These are phyloP conservation scores for Papilio polyxenes DNA, from an alignment of 1,140 invertebrate genomes.

Conservation along the genomic window DNA sequence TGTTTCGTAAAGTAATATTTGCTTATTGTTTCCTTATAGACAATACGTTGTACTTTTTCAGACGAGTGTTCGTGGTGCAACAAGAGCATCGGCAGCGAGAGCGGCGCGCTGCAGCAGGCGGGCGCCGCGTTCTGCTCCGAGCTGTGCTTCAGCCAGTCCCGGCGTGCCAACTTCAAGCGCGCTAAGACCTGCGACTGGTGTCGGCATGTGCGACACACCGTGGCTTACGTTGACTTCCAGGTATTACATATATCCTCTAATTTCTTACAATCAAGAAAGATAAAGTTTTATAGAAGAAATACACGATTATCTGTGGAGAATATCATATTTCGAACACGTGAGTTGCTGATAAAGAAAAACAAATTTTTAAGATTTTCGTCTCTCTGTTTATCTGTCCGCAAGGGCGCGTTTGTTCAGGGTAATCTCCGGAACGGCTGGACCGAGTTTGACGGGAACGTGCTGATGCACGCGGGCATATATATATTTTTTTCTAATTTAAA, in stretches of 20 bases:
- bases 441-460: too few relatives aligned
- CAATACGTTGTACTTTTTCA: constrained; percentile 48
- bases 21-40: not conserved
- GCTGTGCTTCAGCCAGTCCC: constrained; percentile 92
- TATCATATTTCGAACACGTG: too few relatives aligned
- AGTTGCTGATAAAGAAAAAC: too few relatives aligned
- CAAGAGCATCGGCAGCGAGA: constrained; percentile 80
- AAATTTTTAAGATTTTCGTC: too few relatives aligned
- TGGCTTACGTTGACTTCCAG: constrained; percentile 94
- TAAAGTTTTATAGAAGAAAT: too few relatives aligned
- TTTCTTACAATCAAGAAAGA: not conserved
- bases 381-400: too few relatives aligned
- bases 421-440: too few relatives aligned
- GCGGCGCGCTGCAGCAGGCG: constrained; percentile 81
- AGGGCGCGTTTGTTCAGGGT: too few relatives aligned
- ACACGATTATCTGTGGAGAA: too few relatives aligned
- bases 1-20: too few relatives aligned
- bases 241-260: constrained; percentile 45
- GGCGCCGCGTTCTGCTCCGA: constrained; percentile 90
- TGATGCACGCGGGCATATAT: too few relatives aligned
- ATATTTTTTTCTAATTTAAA: too few relatives aligned
- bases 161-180: constrained; percentile 93
- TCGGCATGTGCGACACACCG: constrained; percentile 92
- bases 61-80: constrained; percentile 83
- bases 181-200: constrained; percentile 97